Conservation (phyloP, 2,797 vertebrate species). For the Chrysocyon brachyurus region DNA sequence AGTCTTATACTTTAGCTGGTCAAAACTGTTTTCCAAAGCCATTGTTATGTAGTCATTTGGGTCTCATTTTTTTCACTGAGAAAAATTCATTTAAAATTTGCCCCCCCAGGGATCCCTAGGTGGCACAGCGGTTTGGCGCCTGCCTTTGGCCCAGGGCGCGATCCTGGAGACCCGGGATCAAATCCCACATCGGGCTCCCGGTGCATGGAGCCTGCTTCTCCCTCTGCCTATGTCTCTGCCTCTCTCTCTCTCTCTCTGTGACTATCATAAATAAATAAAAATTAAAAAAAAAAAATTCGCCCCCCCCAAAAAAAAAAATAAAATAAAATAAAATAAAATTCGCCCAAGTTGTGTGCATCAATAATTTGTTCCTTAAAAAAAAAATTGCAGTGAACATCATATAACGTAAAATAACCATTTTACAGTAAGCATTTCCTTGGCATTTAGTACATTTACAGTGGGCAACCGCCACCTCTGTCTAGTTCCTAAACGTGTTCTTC, state of each 20-base stretch:
- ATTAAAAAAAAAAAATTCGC: no score
- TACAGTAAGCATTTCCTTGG: neutral
- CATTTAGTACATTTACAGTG: neutral
- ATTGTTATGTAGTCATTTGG: neutral
- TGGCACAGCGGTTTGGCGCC: no score
- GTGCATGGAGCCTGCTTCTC: no score
- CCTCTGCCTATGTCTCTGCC: no score
- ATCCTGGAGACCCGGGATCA: no score
- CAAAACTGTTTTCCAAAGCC: neutral
- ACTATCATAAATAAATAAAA: no score
- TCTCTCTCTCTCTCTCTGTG: no score
- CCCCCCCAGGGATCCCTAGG: neutral
- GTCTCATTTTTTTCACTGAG: slow-evolving; percentile 38
- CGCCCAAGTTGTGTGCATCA: neutral
- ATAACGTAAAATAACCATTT: neutral
- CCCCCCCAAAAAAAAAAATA: no score
- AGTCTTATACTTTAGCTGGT: neutral
- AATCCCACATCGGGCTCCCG: no score
- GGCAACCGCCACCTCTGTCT: neutral
- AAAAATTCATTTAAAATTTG: slow-evolving; percentile 20
- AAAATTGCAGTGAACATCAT: neutral
- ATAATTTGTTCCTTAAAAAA: neutral
- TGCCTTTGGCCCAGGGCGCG: no score
- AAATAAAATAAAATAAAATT: neutral
- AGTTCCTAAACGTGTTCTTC: neutral